Conservation (phyloP, 2,888 invertebrate genomes). For the Chelonus formosanus region DNA sequence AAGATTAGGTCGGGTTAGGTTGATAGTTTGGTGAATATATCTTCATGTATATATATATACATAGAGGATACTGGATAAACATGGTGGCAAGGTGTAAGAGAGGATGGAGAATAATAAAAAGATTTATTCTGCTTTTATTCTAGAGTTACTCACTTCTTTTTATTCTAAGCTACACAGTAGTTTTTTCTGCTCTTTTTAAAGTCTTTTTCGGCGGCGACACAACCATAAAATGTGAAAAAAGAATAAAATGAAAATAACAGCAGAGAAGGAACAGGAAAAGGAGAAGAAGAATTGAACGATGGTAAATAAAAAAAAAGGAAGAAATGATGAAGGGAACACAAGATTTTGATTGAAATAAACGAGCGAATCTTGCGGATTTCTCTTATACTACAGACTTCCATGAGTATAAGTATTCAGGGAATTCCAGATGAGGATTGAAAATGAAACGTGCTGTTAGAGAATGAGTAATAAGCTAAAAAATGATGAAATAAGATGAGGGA, state of each 20-base stretch:
- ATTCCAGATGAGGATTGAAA: constrained; percentile 48
- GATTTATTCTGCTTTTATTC: constrained; percentile 65
- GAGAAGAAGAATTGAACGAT: constrained; percentile 32
- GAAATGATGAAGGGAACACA: constrained; percentile 45
- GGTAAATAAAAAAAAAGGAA: constrained; percentile 33
- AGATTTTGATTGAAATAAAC: constrained; percentile 62
- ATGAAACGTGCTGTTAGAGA: constrained; percentile 46
- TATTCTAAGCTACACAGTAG: constrained; percentile 54
- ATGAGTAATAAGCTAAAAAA: constrained; percentile 3
- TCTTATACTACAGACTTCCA: constrained; percentile 49
- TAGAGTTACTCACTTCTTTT: constrained; percentile 64
- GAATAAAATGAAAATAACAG: constrained; percentile 26
- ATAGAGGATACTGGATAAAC: constrained; percentile 36
- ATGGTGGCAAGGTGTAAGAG: constrained; percentile 46
- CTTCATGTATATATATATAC: constrained; percentile 8
- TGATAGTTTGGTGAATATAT: constrained; percentile 17
- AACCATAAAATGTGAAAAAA: constrained; percentile 29
- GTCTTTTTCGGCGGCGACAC: constrained; percentile 28
- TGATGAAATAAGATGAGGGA: no score
- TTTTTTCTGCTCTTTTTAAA: constrained; percentile 41
- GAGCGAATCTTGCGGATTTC: constrained; percentile 57
- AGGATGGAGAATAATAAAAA: constrained; percentile 63
- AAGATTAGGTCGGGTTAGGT: constrained; percentile 27
- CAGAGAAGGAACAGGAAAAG: no score
- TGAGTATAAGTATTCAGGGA: constrained; percentile 55